Evolutionary conservation across 2,888 invertebrate genomes (phyloP), one percentile per base, ranked within the genome.

Genomic region (Thereva unica): DNA sequence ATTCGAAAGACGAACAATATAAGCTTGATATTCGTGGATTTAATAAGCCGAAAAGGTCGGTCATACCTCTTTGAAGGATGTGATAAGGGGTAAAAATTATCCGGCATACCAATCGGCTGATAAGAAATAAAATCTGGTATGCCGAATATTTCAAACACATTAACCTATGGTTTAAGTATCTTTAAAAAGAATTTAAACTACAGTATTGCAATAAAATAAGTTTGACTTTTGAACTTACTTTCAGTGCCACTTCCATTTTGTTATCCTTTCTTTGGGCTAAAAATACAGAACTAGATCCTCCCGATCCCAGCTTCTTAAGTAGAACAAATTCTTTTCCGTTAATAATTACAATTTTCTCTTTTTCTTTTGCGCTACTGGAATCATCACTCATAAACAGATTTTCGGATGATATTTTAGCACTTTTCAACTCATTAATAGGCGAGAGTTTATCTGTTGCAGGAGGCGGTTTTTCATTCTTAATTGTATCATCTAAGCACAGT

Each of bases 211-310:
- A n/a, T n/a, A n/a, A n/a, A n/a, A n/a, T n/a, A n/a, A n/a, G n/a
- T n/a, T n/a, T n/a, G n/a, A n/a, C n/a, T n/a, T n/a, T 53, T n/a
- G 9, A n/a, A 37, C 35, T 70, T 69, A 76, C 76, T 69, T 81
- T 81, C 0, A 81, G 57, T 0, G 81, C 81, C 65, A 75, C 78
- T 66, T 79, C 76, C 42, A 73, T 71, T 5, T 75, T 75, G 5
- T 73, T 74, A 6, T 75, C 74, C 40, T 74, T 72, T 3, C 75
- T 75, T n/a, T 74, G 73, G 0, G 78, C 78, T 47, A 79, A 69
- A 64, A 75, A 89, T 4, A 96, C 96, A 78, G 91, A 88, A 75
- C 95, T 93, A 65, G 94, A 94, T 47, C 95, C 96, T n/a, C 96
- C 96, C 73, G 85, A 86, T 0, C 97, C 97, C 54, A 96, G 81